Percentiles rank a stretch among this genome's conserved stretches.
Evolutionary conservation across 2,797 vertebrate genomes (phyloP).

Genomic region (Sebastes iracundus): DNA sequence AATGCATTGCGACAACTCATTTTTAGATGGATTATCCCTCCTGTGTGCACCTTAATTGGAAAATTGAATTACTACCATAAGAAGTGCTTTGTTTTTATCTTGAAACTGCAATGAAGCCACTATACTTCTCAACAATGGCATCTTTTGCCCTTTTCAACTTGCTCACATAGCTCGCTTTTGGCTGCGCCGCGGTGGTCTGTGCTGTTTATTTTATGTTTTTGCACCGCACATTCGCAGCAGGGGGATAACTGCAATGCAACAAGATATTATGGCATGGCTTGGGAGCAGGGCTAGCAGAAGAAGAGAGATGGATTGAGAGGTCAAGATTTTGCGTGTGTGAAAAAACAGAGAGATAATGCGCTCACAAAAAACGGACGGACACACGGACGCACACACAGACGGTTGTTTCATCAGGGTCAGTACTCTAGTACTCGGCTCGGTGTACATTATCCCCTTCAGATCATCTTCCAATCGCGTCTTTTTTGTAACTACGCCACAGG

Average conservation of each 20-base stretch:
- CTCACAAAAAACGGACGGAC: not conserved
- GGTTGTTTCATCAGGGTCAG: slow-evolving; percentile 62
- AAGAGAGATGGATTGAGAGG: slow-evolving; percentile 22
- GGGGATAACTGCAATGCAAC: slow-evolving; percentile 14
- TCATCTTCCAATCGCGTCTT: too few relatives aligned
- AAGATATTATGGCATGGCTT: not conserved
- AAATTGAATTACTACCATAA: slow-evolving; percentile 16
- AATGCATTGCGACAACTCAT: slow-evolving; percentile 27
- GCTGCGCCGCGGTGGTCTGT: not conserved
- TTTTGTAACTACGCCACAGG: too few relatives aligned
- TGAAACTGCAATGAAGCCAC: not conserved
- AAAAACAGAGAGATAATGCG: not conserved
- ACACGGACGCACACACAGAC: not conserved
- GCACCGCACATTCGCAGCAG: not conserved
- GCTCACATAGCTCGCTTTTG: slow-evolving; percentile 1
- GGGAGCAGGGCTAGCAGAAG: not conserved
- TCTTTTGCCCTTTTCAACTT: slow-evolving; percentile 28
- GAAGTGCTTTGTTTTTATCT: not conserved
- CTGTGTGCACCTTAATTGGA: slow-evolving; percentile 27
- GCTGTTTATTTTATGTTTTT: slow-evolving; percentile 18
- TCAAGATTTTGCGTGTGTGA: not conserved
- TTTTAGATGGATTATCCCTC: not conserved
- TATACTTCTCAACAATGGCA: slow-evolving; percentile 7
- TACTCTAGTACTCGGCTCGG: slow-evolving; percentile 7
- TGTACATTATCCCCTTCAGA: too few relatives aligned